phyloP scores from a whole-genome alignment of 2,113 vertebrate genomes.

The Tachuris rubrigastra region DNA sequence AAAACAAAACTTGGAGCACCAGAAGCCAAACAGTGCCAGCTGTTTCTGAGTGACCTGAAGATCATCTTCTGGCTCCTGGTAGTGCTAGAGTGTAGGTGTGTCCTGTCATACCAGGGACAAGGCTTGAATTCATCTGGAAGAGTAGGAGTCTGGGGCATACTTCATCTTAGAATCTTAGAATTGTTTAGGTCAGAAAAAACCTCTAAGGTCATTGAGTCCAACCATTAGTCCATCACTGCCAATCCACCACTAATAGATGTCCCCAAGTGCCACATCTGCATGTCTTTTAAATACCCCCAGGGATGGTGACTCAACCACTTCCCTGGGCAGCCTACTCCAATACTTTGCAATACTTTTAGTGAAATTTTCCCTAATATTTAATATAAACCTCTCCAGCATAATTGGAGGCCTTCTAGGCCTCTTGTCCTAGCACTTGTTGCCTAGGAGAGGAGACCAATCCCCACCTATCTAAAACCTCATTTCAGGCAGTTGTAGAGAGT shows the following conservation, averaged over 20 bases:
- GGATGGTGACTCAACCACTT: neutral
- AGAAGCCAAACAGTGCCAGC: neutral
- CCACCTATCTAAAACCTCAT: neutral
- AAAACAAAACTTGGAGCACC: neutral
- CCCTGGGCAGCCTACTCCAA: neutral
- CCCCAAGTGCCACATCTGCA: neutral
- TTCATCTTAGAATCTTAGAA: neutral
- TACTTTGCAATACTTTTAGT: neutral
- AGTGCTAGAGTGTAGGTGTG: neutral
- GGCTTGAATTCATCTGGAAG: neutral
- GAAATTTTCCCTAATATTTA: neutral
- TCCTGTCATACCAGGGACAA: neutral
- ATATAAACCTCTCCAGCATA: neutral
- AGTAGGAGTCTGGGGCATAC: neutral
- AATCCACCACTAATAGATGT: neutral
- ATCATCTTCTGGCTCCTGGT: neutral
- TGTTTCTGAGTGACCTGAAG: fast-evolving
- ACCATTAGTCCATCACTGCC: neutral
- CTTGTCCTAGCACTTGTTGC: neutral
- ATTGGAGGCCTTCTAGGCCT: neutral
- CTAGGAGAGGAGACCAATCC: neutral
- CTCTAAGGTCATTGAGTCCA: neutral
- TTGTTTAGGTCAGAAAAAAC: neutral
- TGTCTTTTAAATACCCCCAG: neutral
- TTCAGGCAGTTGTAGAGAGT: neutral